Percentiles rank a stretch among this genome's conserved stretches.
Evolutionary conservation across 2,888 invertebrate genomes (phyloP).

Genomic region (Teinopalpus imperialis): DNA sequence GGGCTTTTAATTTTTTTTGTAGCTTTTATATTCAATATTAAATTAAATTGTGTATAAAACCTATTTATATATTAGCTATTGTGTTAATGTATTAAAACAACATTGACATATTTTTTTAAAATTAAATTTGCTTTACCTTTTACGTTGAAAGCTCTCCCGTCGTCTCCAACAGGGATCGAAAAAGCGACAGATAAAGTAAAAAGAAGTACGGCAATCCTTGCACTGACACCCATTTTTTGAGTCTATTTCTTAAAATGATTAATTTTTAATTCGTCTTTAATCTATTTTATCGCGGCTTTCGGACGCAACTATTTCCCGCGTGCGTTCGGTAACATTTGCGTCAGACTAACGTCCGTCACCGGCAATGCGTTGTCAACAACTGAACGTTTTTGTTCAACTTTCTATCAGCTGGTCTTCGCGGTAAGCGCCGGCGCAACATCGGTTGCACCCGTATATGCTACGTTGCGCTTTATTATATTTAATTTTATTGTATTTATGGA

Average conservation of each 20-base stretch:
- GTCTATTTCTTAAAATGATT: conserved; percentile 34
- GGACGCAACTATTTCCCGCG: conserved; percentile 78
- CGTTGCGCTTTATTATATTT: conserved; percentile 7
- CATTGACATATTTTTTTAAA: too few species aligned
- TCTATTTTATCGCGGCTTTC: conserved; percentile 39
- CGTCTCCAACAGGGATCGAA: conserved; percentile 62
- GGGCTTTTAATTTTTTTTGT: too few species aligned
- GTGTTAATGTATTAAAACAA: too few species aligned
- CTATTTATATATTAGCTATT: too few species aligned
- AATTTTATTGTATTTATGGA: too few species aligned
- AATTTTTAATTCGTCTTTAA: conserved; percentile 30
- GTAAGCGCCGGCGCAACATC: conserved; percentile 62
- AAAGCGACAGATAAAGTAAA: conserved; percentile 60
- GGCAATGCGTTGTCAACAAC: conserved; percentile 61
- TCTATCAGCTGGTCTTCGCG: conserved; percentile 57
- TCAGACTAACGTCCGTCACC: conserved; percentile 52
- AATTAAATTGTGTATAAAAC: too few species aligned
- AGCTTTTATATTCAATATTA: too few species aligned
- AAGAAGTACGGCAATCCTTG: conserved; percentile 62
- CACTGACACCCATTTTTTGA: conserved; percentile 72
- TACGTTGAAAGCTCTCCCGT: conserved; percentile 49
- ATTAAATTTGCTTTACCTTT: too few species aligned
- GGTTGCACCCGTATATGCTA: conserved; percentile 10
- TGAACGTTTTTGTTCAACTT: conserved; percentile 64
- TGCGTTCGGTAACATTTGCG: conserved; percentile 73